Conservation (phyloP, 2,888 invertebrate species). For the Merodon equestris region DNA sequence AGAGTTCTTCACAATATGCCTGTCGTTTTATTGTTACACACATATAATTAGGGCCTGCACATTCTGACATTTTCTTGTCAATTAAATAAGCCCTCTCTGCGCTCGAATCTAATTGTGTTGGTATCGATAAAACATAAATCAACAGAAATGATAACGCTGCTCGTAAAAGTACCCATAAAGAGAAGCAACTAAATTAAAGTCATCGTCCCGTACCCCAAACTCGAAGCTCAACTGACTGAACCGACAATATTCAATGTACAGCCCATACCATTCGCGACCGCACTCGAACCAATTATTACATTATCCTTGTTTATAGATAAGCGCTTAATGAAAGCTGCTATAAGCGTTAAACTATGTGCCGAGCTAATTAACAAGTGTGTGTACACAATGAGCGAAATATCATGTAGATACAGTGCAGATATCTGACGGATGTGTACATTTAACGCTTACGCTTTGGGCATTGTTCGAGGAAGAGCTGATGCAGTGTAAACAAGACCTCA, state of each 20-base stretch:
- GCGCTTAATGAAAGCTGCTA: slow-evolving; percentile 69
- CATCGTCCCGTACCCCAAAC: slow-evolving; percentile 1
- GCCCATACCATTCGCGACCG: slow-evolving; percentile 29
- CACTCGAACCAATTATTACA: slow-evolving; percentile 68
- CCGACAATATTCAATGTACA: slow-evolving; percentile 4
- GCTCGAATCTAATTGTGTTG: slow-evolving; percentile 60
- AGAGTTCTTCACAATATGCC: slow-evolving; percentile 34
- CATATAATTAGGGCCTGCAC: slow-evolving; percentile 21
- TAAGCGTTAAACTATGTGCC: slow-evolving; percentile 69
- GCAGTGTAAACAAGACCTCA: slow-evolving; percentile 69
- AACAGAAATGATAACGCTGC: slow-evolving; percentile 67
- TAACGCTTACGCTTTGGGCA: slow-evolving; percentile 67
- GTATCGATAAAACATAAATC: slow-evolving; percentile 68
- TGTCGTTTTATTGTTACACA: slow-evolving; percentile 49
- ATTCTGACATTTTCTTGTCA: slow-evolving; percentile 33
- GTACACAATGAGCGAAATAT: slow-evolving; percentile 67
- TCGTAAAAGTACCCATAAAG: slow-evolving; percentile 64
- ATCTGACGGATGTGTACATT: slow-evolving; percentile 68
- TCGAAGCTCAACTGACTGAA: neutral
- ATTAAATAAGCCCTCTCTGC: slow-evolving; percentile 56
- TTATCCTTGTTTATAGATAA: slow-evolving; percentile 69
- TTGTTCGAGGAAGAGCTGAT: slow-evolving; percentile 67
- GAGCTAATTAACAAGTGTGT: slow-evolving; percentile 69
- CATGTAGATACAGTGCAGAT: slow-evolving; percentile 67
- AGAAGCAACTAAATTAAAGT: slow-evolving; percentile 63